Evolutionary conservation across 2,888 invertebrate species (phyloP).

Genomic region (Tipula vernalis): DNA sequence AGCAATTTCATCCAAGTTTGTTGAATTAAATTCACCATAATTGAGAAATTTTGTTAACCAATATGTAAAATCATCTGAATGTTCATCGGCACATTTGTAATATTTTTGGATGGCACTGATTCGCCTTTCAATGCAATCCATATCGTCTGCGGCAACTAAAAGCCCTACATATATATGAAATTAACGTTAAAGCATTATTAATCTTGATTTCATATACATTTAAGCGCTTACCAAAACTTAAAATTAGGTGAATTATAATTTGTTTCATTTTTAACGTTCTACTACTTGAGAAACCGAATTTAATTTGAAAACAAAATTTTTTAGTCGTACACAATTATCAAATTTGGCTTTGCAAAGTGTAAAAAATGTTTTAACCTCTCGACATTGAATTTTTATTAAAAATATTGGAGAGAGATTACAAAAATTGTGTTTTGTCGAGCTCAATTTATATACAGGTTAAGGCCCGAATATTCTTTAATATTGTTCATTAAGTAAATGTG

Average conservation of each 20-base stretch:
- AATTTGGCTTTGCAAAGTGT: not conserved
- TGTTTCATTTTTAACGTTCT: not conserved
- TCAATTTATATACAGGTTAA: too few relatives aligned
- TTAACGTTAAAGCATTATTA: not conserved
- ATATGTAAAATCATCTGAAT: not conserved
- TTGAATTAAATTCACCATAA: not conserved
- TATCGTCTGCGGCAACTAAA: not conserved
- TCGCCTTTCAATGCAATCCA: not conserved
- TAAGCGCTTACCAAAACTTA: not conserved
- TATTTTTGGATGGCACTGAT: not conserved
- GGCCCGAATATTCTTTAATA: not conserved
- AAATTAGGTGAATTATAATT: not conserved
- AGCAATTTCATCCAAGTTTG: not conserved
- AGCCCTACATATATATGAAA: not conserved
- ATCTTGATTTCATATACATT: not conserved
- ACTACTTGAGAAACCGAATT: not conserved
- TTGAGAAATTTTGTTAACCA: not conserved
- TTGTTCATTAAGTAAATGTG: too few relatives aligned
- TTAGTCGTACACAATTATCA: not conserved
- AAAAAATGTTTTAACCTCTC: not conserved
- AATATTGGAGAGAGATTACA: not conserved
- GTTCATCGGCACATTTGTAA: not conserved
- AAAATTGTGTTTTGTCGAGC: not conserved
- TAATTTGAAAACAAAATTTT: not conserved
- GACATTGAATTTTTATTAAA: not conserved